Conservation (phyloP, 2,888 invertebrate species). For the Watsonalla cultraria region DNA sequence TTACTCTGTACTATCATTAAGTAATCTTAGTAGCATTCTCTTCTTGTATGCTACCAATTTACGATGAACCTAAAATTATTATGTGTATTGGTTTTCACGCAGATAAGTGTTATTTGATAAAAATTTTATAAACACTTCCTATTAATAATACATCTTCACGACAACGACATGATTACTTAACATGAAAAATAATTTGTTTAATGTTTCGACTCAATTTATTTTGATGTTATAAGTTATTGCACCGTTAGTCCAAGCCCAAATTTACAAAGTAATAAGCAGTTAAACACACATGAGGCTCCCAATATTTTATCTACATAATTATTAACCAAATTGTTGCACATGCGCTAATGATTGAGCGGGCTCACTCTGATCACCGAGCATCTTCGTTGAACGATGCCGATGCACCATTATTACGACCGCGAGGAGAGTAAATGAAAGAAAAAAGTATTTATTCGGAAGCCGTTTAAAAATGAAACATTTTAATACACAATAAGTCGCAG, state of each 20-base stretch:
- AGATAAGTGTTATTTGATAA: slow-evolving; percentile 6
- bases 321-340: slow-evolving; percentile 55
- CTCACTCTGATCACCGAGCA: slow-evolving; percentile 40
- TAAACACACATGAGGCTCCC: slow-evolving; percentile 59
- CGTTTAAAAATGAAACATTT: slow-evolving; percentile 32
- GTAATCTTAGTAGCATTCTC: no score
- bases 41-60: no score
- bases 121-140: slow-evolving; percentile 2
- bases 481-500: slow-evolving; percentile 24
- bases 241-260: slow-evolving; percentile 56
- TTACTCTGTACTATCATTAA: no score
- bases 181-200: slow-evolving; percentile 3
- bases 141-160: not conserved
- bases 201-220: slow-evolving; percentile 32
- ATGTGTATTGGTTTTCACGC: slow-evolving; percentile 1
- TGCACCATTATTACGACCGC: slow-evolving; percentile 35
- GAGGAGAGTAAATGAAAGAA: slow-evolving; percentile 38
- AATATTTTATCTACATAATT: slow-evolving; percentile 60
- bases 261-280: slow-evolving; percentile 63
- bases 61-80: no score
- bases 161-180: not conserved
- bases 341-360: slow-evolving; percentile 48
- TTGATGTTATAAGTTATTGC: slow-evolving; percentile 38
- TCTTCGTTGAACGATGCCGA: slow-evolving; percentile 38
- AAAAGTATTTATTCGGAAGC: slow-evolving; percentile 34